Evolutionary conservation across 64 coral and sea anemone genomes (phyloP).

Genomic region (Montipora foliosa): DNA sequence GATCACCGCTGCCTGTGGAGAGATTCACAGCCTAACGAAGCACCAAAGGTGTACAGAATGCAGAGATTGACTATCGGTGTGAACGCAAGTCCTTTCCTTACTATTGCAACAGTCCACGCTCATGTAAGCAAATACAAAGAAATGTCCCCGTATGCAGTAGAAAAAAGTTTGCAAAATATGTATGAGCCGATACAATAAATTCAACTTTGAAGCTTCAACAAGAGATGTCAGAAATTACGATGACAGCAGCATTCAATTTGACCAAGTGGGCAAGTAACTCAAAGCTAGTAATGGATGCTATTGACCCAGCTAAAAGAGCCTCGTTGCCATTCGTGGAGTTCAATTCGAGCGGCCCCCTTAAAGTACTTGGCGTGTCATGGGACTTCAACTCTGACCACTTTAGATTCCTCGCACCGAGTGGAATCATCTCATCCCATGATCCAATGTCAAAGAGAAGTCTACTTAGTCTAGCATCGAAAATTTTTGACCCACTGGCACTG

Average conservation of each 20-base stretch:
- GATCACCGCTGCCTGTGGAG: too few species aligned
- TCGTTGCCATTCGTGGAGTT: slow-evolving; percentile 5
- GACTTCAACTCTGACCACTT: slow-evolving; percentile 5
- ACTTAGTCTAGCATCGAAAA: slow-evolving; percentile 33
- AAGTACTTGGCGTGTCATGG: slow-evolving; percentile 58
- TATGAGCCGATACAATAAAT: background rate
- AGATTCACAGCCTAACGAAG: too few species aligned
- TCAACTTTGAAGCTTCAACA: background rate
- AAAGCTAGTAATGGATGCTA: background rate
- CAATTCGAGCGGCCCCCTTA: slow-evolving; percentile 6
- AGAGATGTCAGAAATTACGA: background rate
- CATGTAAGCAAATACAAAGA: background rate
- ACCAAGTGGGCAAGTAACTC: slow-evolving; percentile 47
- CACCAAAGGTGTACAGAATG: too few species aligned
- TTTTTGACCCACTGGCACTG: slow-evolving; percentile 42
- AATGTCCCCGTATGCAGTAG: background rate
- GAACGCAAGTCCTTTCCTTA: too few species aligned
- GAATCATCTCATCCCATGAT: slow-evolving; percentile 7
- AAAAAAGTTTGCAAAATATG: slow-evolving; percentile 7
- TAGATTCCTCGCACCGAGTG: background rate
- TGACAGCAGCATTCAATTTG: slow-evolving; percentile 11
- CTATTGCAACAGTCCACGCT: background rate
- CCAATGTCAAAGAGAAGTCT: slow-evolving; percentile 34
- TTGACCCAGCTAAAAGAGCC: slow-evolving; percentile 1
- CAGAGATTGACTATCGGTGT: too few species aligned